Evolutionary conservation across 1,140 invertebrate genomes (phyloP).

Genomic region (Aphelinus certus): DNA sequence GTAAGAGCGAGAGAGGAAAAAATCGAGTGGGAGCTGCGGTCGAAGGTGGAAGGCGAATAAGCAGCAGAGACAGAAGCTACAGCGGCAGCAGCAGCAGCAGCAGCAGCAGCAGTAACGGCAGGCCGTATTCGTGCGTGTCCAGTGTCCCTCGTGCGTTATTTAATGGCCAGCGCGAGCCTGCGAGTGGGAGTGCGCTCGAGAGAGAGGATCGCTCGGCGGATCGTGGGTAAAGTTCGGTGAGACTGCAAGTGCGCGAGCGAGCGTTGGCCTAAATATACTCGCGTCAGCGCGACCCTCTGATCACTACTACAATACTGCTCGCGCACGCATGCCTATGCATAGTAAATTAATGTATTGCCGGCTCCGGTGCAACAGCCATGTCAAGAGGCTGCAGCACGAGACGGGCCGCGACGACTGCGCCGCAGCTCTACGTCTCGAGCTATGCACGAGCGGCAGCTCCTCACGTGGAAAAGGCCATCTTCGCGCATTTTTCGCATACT

Average conservation of each 20-base stretch:
- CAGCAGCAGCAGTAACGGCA: neutral
- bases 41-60: neutral
- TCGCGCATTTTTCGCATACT: conserved; percentile 34
- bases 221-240: conserved; percentile 21
- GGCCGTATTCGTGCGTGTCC: conserved; percentile 11
- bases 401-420: neutral
- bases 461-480: conserved; percentile 26
- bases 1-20: neutral
- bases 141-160: conserved; percentile 11
- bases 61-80: neutral
- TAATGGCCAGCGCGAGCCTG: conserved; percentile 6
- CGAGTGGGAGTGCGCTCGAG: conserved; percentile 4
- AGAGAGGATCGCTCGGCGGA: neutral
- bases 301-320: conserved; percentile 29
- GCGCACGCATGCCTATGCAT: conserved; percentile 27
- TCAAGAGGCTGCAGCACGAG: conserved; percentile 22
- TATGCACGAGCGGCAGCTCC: neutral
- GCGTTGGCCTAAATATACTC: conserved; percentile 17
- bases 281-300: neutral
- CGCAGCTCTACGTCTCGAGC: neutral
- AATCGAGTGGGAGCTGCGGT: neutral
- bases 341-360: conserved; percentile 27
- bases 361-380: neutral
- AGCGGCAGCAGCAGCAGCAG: neutral
- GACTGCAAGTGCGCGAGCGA: neutral